Evolutionary conservation across 2,888 invertebrate genomes (phyloP), one percentile per base, ranked within the genome.

Genomic region (Agrilus mali): DNA sequence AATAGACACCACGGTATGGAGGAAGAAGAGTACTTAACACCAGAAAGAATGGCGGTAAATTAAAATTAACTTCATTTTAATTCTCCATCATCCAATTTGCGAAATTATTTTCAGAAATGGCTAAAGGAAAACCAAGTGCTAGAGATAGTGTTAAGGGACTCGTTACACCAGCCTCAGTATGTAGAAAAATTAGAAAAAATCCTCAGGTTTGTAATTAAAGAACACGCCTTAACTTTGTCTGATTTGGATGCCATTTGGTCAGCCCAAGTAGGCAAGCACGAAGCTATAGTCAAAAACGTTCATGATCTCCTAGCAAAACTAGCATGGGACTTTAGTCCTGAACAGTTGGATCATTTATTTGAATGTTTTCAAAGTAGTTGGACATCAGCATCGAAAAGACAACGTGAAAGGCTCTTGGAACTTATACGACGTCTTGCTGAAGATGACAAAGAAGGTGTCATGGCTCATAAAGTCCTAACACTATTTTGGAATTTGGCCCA

Each of bases 141-240:
- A 47, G 90, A 93, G 62, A 95, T 96, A 57, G 94, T 96, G 13
- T 72, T 97, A 51, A 76, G 92, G 35, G 96, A 97, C 67, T 95
- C 94, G 6, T 73, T 97, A 41, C 97, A 97, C 70, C 95, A 96
- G 65, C 95, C 95, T 1, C 90, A 93, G 65, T 97, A 97, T 65
- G 96, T 97, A 40, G 97, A 97, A 60, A 90, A 96, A 63, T 69
- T 97, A 60, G 96, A 97, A 64, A 96, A 95, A 72, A 95, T 97
- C 64, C 78, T 97, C 55, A 79, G 96, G 47, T 97, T 97, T 70
- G 86, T 96, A 64, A 95, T 96, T 56, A 96, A 96, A 65, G 90
- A 90, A 63, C 80, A 84, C 54, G 85, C 92, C 0, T 69, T 97
- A 46, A 89, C 90, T 4, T 70, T 88, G 41, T 84, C 86, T 53